Evolutionary conservation across 2,888 invertebrate genomes (phyloP).

Genomic region (Rotaria magnacalcarata): DNA sequence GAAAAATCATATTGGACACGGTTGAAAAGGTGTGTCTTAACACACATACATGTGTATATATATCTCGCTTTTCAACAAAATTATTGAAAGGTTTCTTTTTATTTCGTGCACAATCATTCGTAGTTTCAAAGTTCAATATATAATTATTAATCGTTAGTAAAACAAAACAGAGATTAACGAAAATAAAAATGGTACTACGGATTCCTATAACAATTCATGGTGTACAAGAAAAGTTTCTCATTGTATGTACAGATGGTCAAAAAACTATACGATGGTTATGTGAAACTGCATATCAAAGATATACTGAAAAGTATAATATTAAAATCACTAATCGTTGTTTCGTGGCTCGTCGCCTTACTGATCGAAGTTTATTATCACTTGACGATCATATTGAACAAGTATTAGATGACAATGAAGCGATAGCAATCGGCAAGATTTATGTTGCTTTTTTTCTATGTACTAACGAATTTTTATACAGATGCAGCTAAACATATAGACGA

Average conservation of each 20-base stretch:
- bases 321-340: neutral
- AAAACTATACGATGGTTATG: conserved; percentile 24
- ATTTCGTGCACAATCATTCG: neutral
- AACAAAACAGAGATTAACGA: neutral
- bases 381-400: neutral
- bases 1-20: neutral
- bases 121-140: neutral
- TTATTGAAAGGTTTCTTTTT: neutral
- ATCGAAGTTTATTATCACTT: neutral
- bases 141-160: neutral
- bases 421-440: neutral
- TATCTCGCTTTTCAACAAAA: no score
- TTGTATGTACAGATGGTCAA: neutral
- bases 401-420: neutral
- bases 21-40: neutral
- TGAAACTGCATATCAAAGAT: neutral
- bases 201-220: conserved; percentile 25
- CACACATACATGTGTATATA: neutral
- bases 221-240: conserved; percentile 20
- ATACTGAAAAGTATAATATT: neutral
- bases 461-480: neutral
- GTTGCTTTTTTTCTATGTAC: neutral
- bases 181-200: neutral
- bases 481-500: neutral
- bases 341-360: neutral